Conservation (phyloP, 2,113 vertebrate genomes). For the Prionailurus viverrinus region DNA sequence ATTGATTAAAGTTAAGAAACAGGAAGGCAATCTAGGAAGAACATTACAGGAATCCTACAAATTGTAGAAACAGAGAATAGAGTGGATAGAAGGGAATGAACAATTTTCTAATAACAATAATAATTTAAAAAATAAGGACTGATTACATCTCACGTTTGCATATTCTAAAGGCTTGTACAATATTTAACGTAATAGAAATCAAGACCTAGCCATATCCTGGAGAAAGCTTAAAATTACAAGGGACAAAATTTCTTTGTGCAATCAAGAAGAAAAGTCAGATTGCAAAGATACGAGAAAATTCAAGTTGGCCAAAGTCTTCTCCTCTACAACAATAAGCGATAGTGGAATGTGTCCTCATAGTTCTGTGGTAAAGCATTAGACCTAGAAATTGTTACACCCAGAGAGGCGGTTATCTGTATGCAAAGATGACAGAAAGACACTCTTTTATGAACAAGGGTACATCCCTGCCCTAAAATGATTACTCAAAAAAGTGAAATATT, state of each 20-base stretch:
- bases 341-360: neutral
- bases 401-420: neutral
- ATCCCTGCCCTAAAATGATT: neutral
- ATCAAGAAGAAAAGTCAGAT: slow-evolving; percentile 20
- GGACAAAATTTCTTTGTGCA: neutral
- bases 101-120: neutral
- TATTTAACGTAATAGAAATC: neutral
- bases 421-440: neutral
- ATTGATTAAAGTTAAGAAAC: neutral
- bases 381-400: neutral
- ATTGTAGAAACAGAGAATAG: neutral
- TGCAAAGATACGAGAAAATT: neutral
- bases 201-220: neutral
- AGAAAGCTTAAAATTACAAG: neutral
- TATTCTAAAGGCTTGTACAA: neutral
- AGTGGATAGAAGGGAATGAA: neutral
- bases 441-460: neutral
- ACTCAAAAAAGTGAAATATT: neutral
- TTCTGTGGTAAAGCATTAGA: neutral
- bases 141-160: neutral
- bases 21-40: neutral
- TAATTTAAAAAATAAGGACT: neutral
- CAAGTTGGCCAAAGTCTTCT: neutral
- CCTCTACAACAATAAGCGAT: neutral
- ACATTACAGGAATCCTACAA: neutral